These are phyloP conservation scores for Cataglyphis hispanica DNA, from an alignment of 1,140 invertebrate species.

Conservation along the genomic window DNA sequence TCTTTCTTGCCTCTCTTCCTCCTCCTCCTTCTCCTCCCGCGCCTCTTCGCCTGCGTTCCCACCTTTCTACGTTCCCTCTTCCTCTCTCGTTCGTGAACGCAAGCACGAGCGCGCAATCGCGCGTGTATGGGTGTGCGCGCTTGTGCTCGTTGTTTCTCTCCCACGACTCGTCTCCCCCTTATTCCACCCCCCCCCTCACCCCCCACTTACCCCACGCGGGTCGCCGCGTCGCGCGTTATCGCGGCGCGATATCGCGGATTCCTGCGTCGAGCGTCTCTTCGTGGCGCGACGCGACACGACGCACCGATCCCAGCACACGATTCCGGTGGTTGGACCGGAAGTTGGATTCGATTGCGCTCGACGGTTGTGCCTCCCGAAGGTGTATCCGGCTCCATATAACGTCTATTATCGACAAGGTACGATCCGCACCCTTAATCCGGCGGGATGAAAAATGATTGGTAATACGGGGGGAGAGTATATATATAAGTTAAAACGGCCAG, in stretches of 20 bases:
- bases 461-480: too few species aligned
- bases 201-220: background rate
- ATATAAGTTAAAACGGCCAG: too few species aligned
- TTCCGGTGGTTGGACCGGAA: background rate
- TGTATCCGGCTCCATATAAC: too few species aligned
- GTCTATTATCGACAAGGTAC: too few species aligned
- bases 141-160: constrained; percentile 24
- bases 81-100: constrained; percentile 38
- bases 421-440: too few species aligned
- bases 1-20: constrained; percentile 65
- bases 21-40: constrained; percentile 73
- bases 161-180: constrained; percentile 44
- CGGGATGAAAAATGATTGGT: too few species aligned
- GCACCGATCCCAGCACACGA: constrained; percentile 23
- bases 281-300: constrained; percentile 41
- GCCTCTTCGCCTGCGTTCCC: constrained; percentile 51
- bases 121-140: constrained; percentile 44
- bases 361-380: too few species aligned
- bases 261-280: constrained; percentile 59
- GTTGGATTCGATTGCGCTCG: background rate
- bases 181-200: background rate
- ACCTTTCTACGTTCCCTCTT: constrained; percentile 56
- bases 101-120: constrained; percentile 54
- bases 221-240: constrained; percentile 59
- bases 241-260: constrained; percentile 70